Conservation (phyloP, 2,888 invertebrate species). For the Eristalis pertinax region DNA sequence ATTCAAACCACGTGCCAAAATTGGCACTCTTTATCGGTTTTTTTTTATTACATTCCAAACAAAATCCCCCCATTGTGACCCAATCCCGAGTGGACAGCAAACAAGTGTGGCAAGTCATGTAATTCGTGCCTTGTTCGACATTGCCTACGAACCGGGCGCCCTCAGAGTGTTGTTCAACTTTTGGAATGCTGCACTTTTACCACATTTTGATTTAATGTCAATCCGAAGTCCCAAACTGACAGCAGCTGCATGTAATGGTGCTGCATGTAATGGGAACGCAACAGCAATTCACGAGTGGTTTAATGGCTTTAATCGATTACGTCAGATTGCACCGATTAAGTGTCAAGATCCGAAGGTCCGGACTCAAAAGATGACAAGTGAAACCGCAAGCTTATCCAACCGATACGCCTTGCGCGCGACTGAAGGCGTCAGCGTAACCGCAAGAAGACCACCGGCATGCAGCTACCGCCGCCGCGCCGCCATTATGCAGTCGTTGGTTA, state of each 20-base stretch:
- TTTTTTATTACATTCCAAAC: background rate
- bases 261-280: background rate
- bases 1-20: background rate
- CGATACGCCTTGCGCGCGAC: background rate
- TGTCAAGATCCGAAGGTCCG: slow-evolving; percentile 46
- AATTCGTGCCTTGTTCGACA: background rate
- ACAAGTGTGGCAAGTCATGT: background rate
- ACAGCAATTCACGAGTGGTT: background rate
- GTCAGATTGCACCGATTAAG: slow-evolving; percentile 31
- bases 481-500: slow-evolving; percentile 42
- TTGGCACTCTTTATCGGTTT: background rate
- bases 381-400: slow-evolving; percentile 60
- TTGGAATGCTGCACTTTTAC: background rate
- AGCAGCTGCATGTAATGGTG: background rate
- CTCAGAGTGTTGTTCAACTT: background rate
- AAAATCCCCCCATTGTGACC: background rate
- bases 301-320: slow-evolving; percentile 15
- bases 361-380: slow-evolving; percentile 48
- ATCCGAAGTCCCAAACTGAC: background rate
- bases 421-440: slow-evolving; percentile 46
- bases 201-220: background rate
- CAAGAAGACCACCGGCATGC: slow-evolving; percentile 34
- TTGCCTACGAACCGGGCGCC: background rate
- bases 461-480: slow-evolving; percentile 17
- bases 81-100: background rate